These are phyloP conservation scores for Protaetia brevitarsis DNA, from an alignment of 1,140 invertebrate species.

Conservation along the genomic window DNA sequence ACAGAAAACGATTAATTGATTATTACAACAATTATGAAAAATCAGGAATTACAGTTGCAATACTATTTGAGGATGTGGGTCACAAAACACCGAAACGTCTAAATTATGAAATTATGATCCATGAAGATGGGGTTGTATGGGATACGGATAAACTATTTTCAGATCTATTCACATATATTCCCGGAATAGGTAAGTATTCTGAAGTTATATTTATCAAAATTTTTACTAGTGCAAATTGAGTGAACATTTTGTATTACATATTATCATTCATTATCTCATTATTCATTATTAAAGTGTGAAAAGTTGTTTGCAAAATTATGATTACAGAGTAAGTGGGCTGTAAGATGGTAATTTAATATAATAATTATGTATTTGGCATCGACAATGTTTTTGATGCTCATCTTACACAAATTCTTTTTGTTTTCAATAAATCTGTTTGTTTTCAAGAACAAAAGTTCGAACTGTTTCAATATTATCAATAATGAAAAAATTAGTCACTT, in stretches of 20 bases:
- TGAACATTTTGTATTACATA: too few species aligned
- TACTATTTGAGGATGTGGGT: slow-evolving; percentile 38
- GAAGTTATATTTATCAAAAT: background rate
- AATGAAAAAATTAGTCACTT: too few species aligned
- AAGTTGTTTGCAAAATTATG: background rate
- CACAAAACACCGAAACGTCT: slow-evolving; percentile 30
- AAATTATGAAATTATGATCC: slow-evolving; percentile 33
- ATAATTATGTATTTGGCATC: too few species aligned
- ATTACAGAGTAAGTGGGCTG: background rate
- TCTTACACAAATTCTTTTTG: too few species aligned
- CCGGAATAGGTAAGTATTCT: slow-evolving; percentile 27
- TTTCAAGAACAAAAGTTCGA: too few species aligned
- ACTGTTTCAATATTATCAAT: too few species aligned
- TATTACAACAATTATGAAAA: slow-evolving; percentile 28
- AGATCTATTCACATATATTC: slow-evolving; percentile 37
- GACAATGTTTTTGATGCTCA: too few species aligned
- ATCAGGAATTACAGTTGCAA: slow-evolving; percentile 31
- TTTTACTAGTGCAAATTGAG: background rate
- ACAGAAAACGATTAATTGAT: slow-evolving; percentile 29
- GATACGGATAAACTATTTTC: slow-evolving; percentile 37
- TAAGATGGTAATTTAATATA: background rate
- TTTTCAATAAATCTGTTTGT: too few species aligned
- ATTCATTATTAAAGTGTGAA: background rate
- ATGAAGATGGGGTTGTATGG: slow-evolving; percentile 35
- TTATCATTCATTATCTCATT: too few species aligned